A percentile compares a stretch with the other conserved stretches of the same genome.
Evolutionary conservation across 2,888 invertebrate genomes (phyloP).

Genomic region (Lumbricus terrestris): DNA sequence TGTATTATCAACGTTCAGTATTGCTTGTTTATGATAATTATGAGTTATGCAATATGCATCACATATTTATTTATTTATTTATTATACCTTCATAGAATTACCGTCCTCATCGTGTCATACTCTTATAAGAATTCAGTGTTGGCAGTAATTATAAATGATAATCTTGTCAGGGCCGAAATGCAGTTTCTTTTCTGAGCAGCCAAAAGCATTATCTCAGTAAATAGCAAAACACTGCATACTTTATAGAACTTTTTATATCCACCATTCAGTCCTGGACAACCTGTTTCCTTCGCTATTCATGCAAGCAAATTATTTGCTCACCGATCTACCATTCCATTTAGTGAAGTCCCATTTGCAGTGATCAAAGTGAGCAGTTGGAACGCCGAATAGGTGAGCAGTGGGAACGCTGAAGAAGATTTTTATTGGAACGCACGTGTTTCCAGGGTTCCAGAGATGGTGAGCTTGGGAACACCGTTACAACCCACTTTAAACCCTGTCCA

Average conservation of each 20-base stretch:
- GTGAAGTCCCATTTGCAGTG: background rate
- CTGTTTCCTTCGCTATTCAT: background rate
- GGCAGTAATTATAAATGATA: background rate
- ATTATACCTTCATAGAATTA: background rate
- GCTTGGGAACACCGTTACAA: no score
- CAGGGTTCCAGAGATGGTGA: no score
- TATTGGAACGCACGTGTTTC: no score
- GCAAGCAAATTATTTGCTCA: no score
- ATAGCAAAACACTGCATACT: background rate
- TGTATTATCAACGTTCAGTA: background rate
- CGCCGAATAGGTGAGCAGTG: no score
- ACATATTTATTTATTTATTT: no score
- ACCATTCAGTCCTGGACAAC: background rate
- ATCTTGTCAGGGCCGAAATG: background rate
- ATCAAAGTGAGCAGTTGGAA: no score
- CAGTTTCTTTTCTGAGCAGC: background rate
- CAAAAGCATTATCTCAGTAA: background rate
- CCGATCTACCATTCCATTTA: background rate
- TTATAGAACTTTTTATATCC: background rate
- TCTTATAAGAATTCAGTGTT: background rate
- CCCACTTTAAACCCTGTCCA: no score
- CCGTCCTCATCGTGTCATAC: background rate
- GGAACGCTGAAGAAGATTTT: no score
- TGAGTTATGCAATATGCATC: background rate
- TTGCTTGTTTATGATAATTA: background rate